Base-by-base conservation (phyloP, 2,888 invertebrate genomes). In the Andrena camellia region DNA sequence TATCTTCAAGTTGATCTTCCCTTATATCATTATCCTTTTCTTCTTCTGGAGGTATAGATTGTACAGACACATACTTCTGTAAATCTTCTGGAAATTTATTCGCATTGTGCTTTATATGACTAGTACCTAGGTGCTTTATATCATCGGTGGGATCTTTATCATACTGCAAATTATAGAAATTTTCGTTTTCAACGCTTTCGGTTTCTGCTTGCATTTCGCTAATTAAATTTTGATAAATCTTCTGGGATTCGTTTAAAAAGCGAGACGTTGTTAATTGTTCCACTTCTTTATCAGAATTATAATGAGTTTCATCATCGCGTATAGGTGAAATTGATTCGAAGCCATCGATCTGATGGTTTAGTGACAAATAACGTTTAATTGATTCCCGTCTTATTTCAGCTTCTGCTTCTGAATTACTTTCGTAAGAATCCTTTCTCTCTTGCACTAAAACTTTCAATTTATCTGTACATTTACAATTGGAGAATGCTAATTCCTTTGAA, bases 351-450 rank as follows among this genome's bases (percentile, higher is more conserved):
- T 75, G 52, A 59, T 59, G 67, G 50, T 80, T 70, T 7, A 26
- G 29, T 6, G 48, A 35, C 17, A 71, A 20, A 29, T 78, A 63
- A 59, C 81, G 59, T 29, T 59, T 23, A 70, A 54, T 63, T 17
- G 67, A 54, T 70, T 76, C 54, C 69, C 78, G 84, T 71, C 33
- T 74, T 76, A 78, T 57, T 42, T 78, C 71, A 6, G 64, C 66
- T 50, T 86, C 86, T 63, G 50, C 7, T 23, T 88, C 89, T 7
- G 86, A 85, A 52, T 81, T 83, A 35, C 82, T 88, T 23, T 83
- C 83, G 29, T 83, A 67, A 70, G 63, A 31, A 78, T 80, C 50
- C 42, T 64, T 57, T 26, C 54, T 50, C 10, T 50, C 72, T 4
- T 52, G 57, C 10, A 60, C 52, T 42, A 75, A 67, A 50, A 78